phyloP scores from a whole-genome alignment of 2,888 invertebrate genomes.

The Drosophila leonis region DNA sequence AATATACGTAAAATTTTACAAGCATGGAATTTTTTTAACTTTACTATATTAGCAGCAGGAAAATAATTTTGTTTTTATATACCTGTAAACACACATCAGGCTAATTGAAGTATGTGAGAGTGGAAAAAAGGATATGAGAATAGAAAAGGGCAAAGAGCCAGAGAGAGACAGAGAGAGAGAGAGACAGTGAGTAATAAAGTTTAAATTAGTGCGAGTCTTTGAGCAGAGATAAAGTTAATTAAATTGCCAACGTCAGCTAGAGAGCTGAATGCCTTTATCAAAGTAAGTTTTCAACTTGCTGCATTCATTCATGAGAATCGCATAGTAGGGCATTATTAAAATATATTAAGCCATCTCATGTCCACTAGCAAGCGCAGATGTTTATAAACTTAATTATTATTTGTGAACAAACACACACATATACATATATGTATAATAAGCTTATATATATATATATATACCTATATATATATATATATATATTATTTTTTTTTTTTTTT shows the following conservation, averaged over 20 bases:
- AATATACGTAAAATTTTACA: not conserved
- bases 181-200: not conserved
- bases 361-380: not conserved
- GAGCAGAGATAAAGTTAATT: slow-evolving; percentile 15
- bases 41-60: not conserved
- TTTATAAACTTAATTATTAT: not conserved
- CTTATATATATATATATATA: not conserved
- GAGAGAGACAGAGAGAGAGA: not conserved
- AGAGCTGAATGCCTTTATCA: not conserved
- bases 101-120: not conserved
- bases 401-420: not conserved
- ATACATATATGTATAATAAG: not conserved
- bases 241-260: slow-evolving; percentile 2
- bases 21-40: not conserved
- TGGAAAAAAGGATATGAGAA: not conserved
- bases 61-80: not conserved
- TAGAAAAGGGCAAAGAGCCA: not conserved
- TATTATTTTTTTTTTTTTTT: no score
- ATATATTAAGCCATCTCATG: not conserved
- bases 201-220: not conserved
- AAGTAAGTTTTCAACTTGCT: not conserved
- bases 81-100: not conserved
- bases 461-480: not conserved
- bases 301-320: not conserved
- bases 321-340: slow-evolving; percentile 1